Evolutionary conservation across 2,797 vertebrate species (phyloP), one percentile per base, ranked within the genome.

Genomic region (Callimico goeldii): DNA sequence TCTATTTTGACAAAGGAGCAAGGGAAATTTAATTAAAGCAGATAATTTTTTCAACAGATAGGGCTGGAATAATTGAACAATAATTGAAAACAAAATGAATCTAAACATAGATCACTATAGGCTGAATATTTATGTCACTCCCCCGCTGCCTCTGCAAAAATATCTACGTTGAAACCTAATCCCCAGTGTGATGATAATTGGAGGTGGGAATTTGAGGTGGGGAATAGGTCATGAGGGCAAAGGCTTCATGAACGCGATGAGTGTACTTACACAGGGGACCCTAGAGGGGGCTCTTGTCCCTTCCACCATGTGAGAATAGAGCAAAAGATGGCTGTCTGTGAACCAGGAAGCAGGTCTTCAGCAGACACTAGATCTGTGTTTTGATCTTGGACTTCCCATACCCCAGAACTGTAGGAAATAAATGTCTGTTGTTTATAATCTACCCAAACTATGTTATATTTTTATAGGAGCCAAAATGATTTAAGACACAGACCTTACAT

Each of bases 321-420:
- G 43, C 22, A 46, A 76, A 30, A 43, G 26, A 20, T 1, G 5
- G 9, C 13, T 26, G 41, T 14, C 70, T 22, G 2, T 36, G 36
- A 81, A 82, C 7, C 10, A 26, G 7, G 20, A 33, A 80, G 26
- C 2, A 4, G 7, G 11, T 19, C 13, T n/a, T 58, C 33, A 26
- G 5, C 33, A 55, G 36, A 73, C 28, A 41, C 2, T 1, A 0
- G 7, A 33, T 30, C 33, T 48, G 22, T 1, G 9, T 39, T 10
- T 39, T 57, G 55, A 76, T 36, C 24, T 43, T 50, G 28, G 1
- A 24, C 41, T 82, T 43, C 4, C 24, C 17, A 64, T 43, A 61
- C 36, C 75, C 17, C 33, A 39, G 55, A 75, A 36, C 1, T 43
- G 0, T 20, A 58, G 70, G 20, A 81, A 67, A 67, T 48, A 85